phyloP scores from a whole-genome alignment of 2,113 vertebrate genomes.

The Corydoras maculifer region DNA sequence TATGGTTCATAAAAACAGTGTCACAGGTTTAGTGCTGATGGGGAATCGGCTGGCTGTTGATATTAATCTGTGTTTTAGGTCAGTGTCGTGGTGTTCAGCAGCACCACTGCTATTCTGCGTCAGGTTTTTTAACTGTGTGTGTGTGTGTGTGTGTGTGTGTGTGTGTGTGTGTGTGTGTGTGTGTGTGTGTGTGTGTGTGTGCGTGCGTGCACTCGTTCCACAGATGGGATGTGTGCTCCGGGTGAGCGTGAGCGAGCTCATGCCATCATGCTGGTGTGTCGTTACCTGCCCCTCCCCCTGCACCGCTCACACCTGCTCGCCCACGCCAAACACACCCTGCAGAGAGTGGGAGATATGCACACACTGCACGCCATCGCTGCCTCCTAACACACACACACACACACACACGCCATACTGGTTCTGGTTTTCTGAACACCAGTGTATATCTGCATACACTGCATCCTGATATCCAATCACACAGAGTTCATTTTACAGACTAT shows the following conservation, averaged over 20 bases:
- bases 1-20: no score
- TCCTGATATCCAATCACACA: no score
- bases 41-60: no score
- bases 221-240: slow-evolving; percentile 72
- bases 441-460: no score
- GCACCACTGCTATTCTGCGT: no score
- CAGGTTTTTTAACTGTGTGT: no score
- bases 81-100: no score
- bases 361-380: slow-evolving; percentile 86
- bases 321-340: slow-evolving; percentile 90
- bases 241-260: slow-evolving; percentile 90
- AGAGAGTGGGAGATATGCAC: slow-evolving; percentile 90
- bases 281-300: slow-evolving; percentile 90
- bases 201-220: slow-evolving; percentile 36
- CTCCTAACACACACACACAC: slow-evolving; percentile 62
- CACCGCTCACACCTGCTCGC: slow-evolving; percentile 87
- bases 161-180: neutral
- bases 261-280: slow-evolving; percentile 89
- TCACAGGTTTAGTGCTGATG: no score
- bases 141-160: no score
- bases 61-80: no score
- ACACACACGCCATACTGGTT: neutral
- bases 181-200: neutral
- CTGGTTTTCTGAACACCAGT: no score
- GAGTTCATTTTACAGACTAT: no score